Evolutionary conservation across 2,888 invertebrate species (phyloP), one percentile per base, ranked within the genome.

Genomic region (Nasonovia ribisnigri): DNA sequence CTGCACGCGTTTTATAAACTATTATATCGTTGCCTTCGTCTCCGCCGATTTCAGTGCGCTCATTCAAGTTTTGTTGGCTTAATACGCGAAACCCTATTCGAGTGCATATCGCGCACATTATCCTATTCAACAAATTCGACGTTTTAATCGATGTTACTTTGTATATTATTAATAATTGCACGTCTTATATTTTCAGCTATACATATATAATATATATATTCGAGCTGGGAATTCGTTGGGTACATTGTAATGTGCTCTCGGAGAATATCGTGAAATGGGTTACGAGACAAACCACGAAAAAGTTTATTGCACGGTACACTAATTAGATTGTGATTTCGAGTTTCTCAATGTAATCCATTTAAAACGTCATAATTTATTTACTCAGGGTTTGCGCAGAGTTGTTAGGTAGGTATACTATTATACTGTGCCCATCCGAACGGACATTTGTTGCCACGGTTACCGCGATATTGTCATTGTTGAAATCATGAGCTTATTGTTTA

Each of bases 331-430:
- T 48, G 86, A 87, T 8, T 77, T 42, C 36, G 20, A 77, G 77
- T 77, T 20, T 77, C 36, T 77, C 77, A 42, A 77, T 77, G 36
- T 77, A 77, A 87, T 46, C 46, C 86, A 46, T 46, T 43, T 46
- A 29, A 46, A 86, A 46, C 46, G 46, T 26, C 29, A 87, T 87
- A 87, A 87, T 87, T 48, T 87, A 87, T 87, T 87, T 48, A 46
- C 86, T 16, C 48, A n/a, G 86, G 77, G 36, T 77, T 77, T 77
- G 8, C 36, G 6, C 77, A 20, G 77, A 36, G 36, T 36, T 36
- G 1, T 36, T 54, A 54, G 54, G 20, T 51, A 51, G 51, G 51
- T 51, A 54, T 77, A 3, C 20, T 8, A 77, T 77, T 36, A 36
- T 36, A 20, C 36, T 20, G 36, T 77, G 36, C 36, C 36, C 36